Conservation (phyloP, 2,888 invertebrate species). For the Dendrolimus houi region DNA sequence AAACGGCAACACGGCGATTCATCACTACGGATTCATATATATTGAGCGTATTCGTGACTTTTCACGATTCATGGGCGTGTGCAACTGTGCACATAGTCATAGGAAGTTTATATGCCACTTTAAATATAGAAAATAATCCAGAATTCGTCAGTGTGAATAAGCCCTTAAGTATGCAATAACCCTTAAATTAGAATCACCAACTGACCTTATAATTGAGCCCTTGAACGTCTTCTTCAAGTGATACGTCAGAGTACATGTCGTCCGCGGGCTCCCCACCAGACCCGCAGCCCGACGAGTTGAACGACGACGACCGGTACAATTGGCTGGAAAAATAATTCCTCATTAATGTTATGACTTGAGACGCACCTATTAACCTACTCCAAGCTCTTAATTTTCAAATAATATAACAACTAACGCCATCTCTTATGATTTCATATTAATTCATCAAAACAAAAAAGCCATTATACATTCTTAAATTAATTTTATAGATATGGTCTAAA, state of each 20-base stretch:
- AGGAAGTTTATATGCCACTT: too few relatives aligned
- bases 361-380: constrained; percentile 4
- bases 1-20: too few relatives aligned
- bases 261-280: constrained; percentile 94
- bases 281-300: constrained; percentile 94
- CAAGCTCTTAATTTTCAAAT: constrained; percentile 3
- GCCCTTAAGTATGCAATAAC: constrained; percentile 6
- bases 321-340: constrained; percentile 79
- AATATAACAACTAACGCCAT: constrained; percentile 6
- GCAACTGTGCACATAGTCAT: too few relatives aligned
- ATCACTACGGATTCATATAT: too few relatives aligned
- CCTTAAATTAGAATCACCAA: constrained; percentile 4
- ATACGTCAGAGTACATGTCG: constrained; percentile 96
- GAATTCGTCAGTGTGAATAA: constrained; percentile 10
- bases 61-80: too few relatives aligned
- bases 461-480: too few relatives aligned
- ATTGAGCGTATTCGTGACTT: too few relatives aligned
- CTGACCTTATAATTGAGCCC: constrained; percentile 95
- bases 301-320: constrained; percentile 94
- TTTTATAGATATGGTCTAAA: too few relatives aligned
- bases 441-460: too few relatives aligned
- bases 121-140: too few relatives aligned
- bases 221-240: constrained; percentile 93
- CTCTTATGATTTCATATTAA: background rate
- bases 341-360: constrained; percentile 7